Evolutionary conservation across 2,888 invertebrate species (phyloP), one percentile per base, ranked within the genome.

Genomic region (Andrena marginata): DNA sequence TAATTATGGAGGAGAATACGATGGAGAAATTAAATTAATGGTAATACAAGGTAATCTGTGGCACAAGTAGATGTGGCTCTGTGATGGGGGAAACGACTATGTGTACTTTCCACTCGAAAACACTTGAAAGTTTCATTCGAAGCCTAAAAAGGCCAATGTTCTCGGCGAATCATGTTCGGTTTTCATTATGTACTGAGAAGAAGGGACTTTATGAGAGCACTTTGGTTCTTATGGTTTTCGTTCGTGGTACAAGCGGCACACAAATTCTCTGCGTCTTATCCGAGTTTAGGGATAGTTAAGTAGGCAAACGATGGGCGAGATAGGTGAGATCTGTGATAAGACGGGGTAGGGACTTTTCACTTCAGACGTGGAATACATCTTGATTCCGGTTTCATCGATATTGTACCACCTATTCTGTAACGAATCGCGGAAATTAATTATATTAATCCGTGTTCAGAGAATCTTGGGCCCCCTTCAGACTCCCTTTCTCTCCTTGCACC

Each of bases 341-440:
- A 56, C 1, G 23, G 23, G 10, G 26, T 56, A 13, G 54, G 56
- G 23, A 56, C 4, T 20, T 56, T 26, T 56, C 26, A 23, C 2
- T 23, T 26, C 13, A 26, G 56, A 26, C 13, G 23, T 10, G 23
- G 10, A 56, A 56, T 26, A 26, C 23, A 1, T 65, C 70, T 68
- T 35, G 60, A 7, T 33, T 31, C 31, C 33, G 8, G 10, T 33
- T 29, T 35, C 10, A 10, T 4, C 26, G 35, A 23, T 26, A 56
- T 23, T n/a, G 35, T 3, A 26, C 23, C 16, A 68, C 16, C 16
- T 42, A 16, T 23, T 33, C 20, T 13, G 26, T 2, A 6, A 23
- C 29, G 35, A 59, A 42, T 56, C n/a, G 35, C 0, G 8, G 20
- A 49, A 10, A 51, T 77, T 26, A 62, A 71, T 80, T 51, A 77